Evolutionary conservation across 2,797 vertebrate species (phyloP).

Genomic region (Huso huso): DNA sequence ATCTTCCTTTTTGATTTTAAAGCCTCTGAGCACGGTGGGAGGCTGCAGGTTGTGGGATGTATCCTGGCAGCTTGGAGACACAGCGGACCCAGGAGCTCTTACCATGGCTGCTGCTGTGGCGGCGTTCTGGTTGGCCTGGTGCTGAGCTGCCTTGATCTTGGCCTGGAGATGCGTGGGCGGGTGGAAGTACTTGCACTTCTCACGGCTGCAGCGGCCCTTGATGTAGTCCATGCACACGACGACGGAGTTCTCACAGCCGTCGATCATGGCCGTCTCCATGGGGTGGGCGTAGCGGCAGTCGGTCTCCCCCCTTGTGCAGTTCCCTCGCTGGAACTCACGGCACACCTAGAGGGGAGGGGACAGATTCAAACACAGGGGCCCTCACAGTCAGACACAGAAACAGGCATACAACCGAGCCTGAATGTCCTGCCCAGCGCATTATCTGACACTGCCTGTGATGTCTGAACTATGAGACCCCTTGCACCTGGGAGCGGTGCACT

Average conservation of each 20-base stretch:
- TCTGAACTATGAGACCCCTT: no score
- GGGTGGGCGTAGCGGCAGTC: constrained; percentile 97
- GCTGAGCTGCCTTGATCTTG: constrained; percentile 93
- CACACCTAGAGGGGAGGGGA: constrained; percentile 70
- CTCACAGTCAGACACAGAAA: background rate
- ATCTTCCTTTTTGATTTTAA: no score
- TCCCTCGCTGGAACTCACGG: constrained; percentile 94
- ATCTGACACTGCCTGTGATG: no score
- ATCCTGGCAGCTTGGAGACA: background rate
- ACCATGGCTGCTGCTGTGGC: constrained; percentile 74
- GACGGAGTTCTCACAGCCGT: constrained; percentile 92
- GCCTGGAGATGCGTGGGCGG: constrained; percentile 95
- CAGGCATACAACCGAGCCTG: background rate
- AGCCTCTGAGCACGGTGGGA: no score
- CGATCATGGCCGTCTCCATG: constrained; percentile 87
- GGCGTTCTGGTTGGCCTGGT: constrained; percentile 87
- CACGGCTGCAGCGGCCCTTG: constrained; percentile 91
- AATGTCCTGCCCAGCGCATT: no score
- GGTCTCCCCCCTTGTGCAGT: constrained; percentile 91
- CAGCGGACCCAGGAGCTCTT: constrained; percentile 40
- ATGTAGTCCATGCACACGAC: constrained; percentile 99
- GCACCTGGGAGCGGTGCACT: no score
- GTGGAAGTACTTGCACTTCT: constrained; percentile 99
- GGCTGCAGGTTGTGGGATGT: no score
- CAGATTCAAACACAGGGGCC: background rate